Base-by-base conservation (phyloP, 1,140 invertebrate genomes). In the Cataglyphis hispanica region DNA sequence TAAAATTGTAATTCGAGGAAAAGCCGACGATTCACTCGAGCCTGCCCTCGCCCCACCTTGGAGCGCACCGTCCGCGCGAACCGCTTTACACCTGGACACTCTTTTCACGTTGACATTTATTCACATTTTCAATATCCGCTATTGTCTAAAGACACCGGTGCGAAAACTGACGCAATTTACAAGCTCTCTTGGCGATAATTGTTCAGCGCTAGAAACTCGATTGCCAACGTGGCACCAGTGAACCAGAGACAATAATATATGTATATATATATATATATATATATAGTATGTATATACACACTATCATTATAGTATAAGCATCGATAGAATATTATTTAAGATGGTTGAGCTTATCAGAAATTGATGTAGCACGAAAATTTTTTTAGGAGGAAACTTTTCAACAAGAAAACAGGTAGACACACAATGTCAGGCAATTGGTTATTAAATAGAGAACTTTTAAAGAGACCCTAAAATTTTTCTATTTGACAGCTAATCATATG, bases 191-290 rank as follows among this genome's bases (percentile, higher is more conserved):
- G 3, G 4, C 0, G 8, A 37, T 60, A 75, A 31, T 43, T 0
- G 5, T 7, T 37, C 16, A 40, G 25, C 34, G 19, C 56, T 61
- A 63, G 10, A 16, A 10, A 89, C 84, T 91, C 89, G 27, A 89
- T 81, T 91, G 91, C 92, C 91, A 92, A 81, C 92, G 92, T 93
- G 92, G 91, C 90, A 92, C 46, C 3, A 50, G 46, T 11, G 11
- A 46, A 13, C 37, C 37, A 37, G 37, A 5, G 6, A 37, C 40
- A 43, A 11, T 8, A 43, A n/a, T 58, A 58, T 8, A 58, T 8
- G 5, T 1, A 2, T 53, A 22, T 0, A 31, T 72, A 50, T 16
- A 7, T 8, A 58, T 8, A 1, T 1, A 2, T 53, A 22, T 0
- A 31, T 72, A 50, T 16, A 7, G 34, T n/a, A 11, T 19, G 22